phyloP scores from a whole-genome alignment of 2,888 invertebrate genomes.

The Rhingia campestris region DNA sequence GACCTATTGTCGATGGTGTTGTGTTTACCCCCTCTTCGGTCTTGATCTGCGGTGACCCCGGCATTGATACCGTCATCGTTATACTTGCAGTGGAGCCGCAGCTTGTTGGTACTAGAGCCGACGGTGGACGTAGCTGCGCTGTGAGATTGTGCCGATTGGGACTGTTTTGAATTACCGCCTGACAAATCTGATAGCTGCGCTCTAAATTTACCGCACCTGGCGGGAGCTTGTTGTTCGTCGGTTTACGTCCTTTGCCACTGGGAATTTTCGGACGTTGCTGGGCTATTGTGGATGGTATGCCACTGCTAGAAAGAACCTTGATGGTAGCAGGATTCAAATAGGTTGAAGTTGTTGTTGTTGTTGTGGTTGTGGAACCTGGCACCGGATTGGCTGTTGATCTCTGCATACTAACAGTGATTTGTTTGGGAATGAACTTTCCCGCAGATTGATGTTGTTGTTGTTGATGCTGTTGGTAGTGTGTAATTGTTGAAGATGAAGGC shows the following conservation, averaged over 20 bases:
- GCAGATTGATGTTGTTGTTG: constrained; percentile 70
- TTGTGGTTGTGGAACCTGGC: constrained; percentile 69
- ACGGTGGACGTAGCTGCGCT: constrained; percentile 93
- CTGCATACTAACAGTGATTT: constrained; percentile 81
- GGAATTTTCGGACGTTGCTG: constrained; percentile 81
- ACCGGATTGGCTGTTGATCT: constrained; percentile 76
- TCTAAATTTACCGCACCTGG: constrained; percentile 96
- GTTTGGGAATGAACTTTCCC: constrained; percentile 80
- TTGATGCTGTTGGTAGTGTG: constrained; percentile 72
- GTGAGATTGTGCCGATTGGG: constrained; percentile 94
- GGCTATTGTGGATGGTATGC: constrained; percentile 81
- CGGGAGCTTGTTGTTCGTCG: constrained; percentile 88
- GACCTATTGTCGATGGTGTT: constrained; percentile 78
- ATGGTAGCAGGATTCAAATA: constrained; percentile 72
- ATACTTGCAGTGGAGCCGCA: constrained; percentile 75
- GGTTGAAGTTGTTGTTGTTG: constrained; percentile 13
- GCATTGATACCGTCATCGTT: constrained; percentile 75
- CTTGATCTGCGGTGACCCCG: constrained; percentile 76
- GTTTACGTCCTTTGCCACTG: constrained; percentile 81
- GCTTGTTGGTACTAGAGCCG: constrained; percentile 85
- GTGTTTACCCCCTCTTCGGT: constrained; percentile 75
- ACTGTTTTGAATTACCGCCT: constrained; percentile 96
- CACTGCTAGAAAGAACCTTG: constrained; percentile 79
- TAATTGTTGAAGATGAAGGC: constrained; percentile 67
- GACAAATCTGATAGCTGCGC: constrained; percentile 96